A percentile compares a stretch with the other conserved stretches of the same genome.
These are phyloP conservation scores for Pocillopora damicornis DNA, from an alignment of 64 coral and sea anemone species.

Conservation along the genomic window DNA sequence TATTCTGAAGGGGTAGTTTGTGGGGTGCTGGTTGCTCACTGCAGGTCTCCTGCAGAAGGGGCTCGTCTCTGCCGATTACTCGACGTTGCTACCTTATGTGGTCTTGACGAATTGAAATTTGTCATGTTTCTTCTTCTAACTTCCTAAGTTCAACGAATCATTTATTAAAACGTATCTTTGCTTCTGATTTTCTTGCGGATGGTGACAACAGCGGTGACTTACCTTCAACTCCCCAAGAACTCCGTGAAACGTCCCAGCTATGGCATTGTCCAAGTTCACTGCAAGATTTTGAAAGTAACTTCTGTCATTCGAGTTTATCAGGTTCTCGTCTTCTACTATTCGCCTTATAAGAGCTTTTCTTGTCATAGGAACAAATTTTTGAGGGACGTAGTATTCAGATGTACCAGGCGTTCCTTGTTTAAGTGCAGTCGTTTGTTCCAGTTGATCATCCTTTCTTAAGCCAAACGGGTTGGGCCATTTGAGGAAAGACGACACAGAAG, in stretches of 20 bases:
- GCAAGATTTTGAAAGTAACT: constrained; percentile 76
- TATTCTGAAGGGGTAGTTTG: too few species aligned
- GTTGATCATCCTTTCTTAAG: background rate
- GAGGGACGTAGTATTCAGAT: constrained; percentile 57
- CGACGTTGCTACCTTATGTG: too few species aligned
- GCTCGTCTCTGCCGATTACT: too few species aligned
- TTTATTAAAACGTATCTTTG: background rate
- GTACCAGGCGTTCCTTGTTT: constrained; percentile 18
- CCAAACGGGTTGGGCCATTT: background rate
- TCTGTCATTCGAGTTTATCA: constrained; percentile 47
- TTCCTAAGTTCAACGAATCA: too few species aligned
- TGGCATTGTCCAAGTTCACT: constrained; percentile 55
- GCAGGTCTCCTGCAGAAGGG: too few species aligned
- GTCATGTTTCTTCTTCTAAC: too few species aligned
- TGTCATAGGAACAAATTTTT: constrained; percentile 85
- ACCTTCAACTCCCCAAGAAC: constrained; percentile 76
- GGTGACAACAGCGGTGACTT: background rate
- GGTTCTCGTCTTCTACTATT: constrained; percentile 71
- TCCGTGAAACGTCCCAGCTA: constrained; percentile 59
- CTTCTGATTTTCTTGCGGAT: background rate
- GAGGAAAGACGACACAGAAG: constrained; percentile 6
- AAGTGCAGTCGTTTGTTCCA: background rate
- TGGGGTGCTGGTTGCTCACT: too few species aligned
- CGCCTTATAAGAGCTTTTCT: constrained; percentile 69
- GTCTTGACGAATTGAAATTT: too few species aligned